phyloP scores from a whole-genome alignment of 2,888 invertebrate species.

The Imbricaverruca yamaguchii region DNA sequence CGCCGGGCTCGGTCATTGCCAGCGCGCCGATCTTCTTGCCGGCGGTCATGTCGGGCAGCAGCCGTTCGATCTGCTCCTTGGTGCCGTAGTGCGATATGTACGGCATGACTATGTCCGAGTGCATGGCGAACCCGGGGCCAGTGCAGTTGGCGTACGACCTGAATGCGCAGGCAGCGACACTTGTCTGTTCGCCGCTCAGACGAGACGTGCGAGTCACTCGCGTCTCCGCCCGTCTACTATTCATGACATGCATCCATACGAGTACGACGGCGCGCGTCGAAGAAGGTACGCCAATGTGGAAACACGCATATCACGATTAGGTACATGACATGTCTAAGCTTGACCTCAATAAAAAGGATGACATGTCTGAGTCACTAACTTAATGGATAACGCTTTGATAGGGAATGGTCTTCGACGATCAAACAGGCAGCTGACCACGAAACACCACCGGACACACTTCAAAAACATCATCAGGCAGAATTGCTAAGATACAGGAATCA shows the following conservation, averaged over 20 bases:
- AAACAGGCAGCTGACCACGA: too few relatives aligned
- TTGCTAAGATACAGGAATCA: too few relatives aligned
- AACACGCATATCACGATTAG: background rate
- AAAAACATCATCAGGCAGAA: too few relatives aligned
- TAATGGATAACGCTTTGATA: too few relatives aligned
- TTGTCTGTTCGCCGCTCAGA: background rate
- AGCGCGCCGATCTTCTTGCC: slow-evolving; percentile 44
- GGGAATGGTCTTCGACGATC: too few relatives aligned
- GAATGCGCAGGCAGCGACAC: slow-evolving; percentile 3
- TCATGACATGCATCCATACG: background rate
- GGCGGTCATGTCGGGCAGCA: slow-evolving; percentile 42
- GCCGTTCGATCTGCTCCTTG: slow-evolving; percentile 42
- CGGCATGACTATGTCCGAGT: slow-evolving; percentile 46
- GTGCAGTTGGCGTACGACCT: slow-evolving; percentile 42
- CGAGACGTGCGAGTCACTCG: too few relatives aligned
- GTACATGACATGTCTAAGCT: background rate
- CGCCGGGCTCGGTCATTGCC: slow-evolving; percentile 46
- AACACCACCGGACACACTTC: too few relatives aligned
- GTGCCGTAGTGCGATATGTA: slow-evolving; percentile 44
- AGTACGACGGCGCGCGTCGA: background rate
- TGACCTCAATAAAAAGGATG: too few relatives aligned
- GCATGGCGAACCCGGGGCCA: slow-evolving; percentile 43
- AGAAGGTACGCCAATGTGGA: background rate
- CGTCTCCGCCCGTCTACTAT: background rate
- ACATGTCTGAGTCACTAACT: too few relatives aligned